Evolutionary conservation across 2,888 invertebrate species (phyloP).

Genomic region (Amphipoea lucens): DNA sequence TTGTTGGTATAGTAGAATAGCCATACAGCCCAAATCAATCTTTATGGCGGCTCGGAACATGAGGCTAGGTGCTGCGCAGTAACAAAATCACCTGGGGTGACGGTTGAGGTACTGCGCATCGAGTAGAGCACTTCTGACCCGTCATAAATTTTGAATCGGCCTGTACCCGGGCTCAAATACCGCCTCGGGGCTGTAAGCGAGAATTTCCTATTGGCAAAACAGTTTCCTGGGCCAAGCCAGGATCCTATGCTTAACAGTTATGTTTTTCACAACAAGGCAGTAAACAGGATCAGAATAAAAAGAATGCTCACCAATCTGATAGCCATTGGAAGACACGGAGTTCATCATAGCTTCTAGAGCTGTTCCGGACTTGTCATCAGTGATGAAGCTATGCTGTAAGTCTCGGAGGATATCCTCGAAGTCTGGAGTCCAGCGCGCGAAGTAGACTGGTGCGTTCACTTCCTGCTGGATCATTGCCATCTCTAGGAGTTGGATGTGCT

Average conservation of each 20-base stretch:
- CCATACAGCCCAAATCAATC: not conserved
- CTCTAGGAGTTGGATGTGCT: conserved; percentile 95
- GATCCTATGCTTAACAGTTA: not conserved
- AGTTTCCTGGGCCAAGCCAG: not conserved
- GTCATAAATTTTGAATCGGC: too few species aligned
- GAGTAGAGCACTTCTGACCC: too few species aligned
- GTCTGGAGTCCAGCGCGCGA: conserved; percentile 93
- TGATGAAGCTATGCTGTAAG: conserved; percentile 92
- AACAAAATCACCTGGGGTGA: too few species aligned
- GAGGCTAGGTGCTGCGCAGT: too few species aligned
- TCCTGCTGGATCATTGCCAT: conserved; percentile 95
- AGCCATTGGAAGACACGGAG: conserved; percentile 98
- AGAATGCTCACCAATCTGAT: conserved; percentile 92
- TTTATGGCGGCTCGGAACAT: too few species aligned
- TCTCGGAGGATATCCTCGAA: conserved; percentile 94
- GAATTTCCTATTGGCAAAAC: not conserved
- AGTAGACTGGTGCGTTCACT: conserved; percentile 96
- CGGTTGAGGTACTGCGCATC: too few species aligned
- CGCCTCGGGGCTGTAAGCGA: not conserved
- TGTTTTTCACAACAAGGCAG: not conserved
- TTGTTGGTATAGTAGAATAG: not conserved
- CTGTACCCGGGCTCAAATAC: not conserved
- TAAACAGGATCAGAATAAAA: not conserved
- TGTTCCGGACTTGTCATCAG: conserved; percentile 93
- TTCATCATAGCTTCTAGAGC: conserved; percentile 95